Percentiles rank a stretch among this genome's conserved stretches.
Evolutionary conservation across 1,140 invertebrate genomes (phyloP).

Genomic region (Drosophila nikananu): DNA sequence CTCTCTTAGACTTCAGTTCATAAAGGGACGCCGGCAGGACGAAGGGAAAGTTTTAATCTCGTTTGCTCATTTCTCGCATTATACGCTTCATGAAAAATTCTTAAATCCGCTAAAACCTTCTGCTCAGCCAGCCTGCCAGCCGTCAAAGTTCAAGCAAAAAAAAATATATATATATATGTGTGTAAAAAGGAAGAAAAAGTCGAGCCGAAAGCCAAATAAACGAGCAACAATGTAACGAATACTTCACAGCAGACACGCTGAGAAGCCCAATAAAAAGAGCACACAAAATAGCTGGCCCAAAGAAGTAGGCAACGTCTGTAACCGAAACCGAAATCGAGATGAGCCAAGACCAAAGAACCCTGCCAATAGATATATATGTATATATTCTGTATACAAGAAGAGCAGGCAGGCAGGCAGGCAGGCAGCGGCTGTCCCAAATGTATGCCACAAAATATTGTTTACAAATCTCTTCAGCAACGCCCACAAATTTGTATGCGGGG

Average conservation of each 20-base stretch:
- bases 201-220: conserved; percentile 46
- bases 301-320: conserved; percentile 47
- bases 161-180: neutral
- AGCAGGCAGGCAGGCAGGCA: conserved; percentile 1
- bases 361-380: conserved; percentile 38
- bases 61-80: conserved; percentile 73
- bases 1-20: conserved; percentile 16
- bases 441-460: conserved; percentile 82
- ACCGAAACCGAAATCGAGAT: conserved; percentile 52
- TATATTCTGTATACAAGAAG: neutral
- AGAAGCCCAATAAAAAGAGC: conserved; percentile 60
- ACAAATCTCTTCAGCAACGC: conserved; percentile 82
- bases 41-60: conserved; percentile 68
- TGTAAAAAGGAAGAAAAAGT: conserved; percentile 6
- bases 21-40: conserved; percentile 5
- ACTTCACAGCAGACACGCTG: conserved; percentile 43
- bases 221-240: conserved; percentile 55
- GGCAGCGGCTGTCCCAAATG: conserved; percentile 61
- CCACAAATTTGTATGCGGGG: conserved; percentile 79
- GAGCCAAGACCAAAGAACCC: conserved; percentile 42
- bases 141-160: conserved; percentile 29
- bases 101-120: conserved; percentile 69
- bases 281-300: conserved; percentile 47
- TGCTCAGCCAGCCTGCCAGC: conserved; percentile 17
- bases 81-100: conserved; percentile 74